Evolutionary conservation across 2,888 invertebrate species (phyloP).

Genomic region (Byasa hedistus): DNA sequence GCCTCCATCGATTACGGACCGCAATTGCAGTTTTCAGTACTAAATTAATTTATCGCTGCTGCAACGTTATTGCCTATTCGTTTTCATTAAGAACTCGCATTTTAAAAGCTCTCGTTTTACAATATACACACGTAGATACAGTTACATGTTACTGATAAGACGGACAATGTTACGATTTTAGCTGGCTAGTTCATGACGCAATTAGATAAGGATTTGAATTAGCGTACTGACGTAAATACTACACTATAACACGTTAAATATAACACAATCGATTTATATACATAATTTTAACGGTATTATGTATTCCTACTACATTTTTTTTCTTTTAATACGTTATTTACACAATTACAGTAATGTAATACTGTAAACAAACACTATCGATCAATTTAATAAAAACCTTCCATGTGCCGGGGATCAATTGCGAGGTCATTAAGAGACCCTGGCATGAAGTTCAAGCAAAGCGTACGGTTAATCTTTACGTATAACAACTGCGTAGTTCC

Average conservation of each 20-base stretch:
- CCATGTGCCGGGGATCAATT: slow-evolving; percentile 9
- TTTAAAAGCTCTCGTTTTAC: neutral
- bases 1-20: slow-evolving; percentile 48
- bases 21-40: slow-evolving; percentile 48
- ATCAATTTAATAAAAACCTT: neutral
- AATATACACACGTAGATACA: neutral
- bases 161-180: neutral
- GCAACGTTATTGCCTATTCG: slow-evolving; percentile 8
- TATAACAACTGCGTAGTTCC: slow-evolving; percentile 68
- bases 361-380: neutral
- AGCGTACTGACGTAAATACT: slow-evolving; percentile 2
- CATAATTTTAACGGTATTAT: neutral
- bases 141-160: slow-evolving; percentile 2
- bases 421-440: slow-evolving; percentile 18
- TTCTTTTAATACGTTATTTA: neutral
- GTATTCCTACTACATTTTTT: neutral
- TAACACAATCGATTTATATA: neutral
- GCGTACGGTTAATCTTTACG: slow-evolving; percentile 49
- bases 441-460: slow-evolving; percentile 36
- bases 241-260: slow-evolving; percentile 1
- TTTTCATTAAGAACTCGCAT: neutral
- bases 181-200: slow-evolving; percentile 4
- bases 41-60: slow-evolving; percentile 12
- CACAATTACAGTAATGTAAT: neutral
- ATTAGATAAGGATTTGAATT: neutral